Conservation (phyloP, 2,797 vertebrate genomes). For the Helostoma temminkii region DNA sequence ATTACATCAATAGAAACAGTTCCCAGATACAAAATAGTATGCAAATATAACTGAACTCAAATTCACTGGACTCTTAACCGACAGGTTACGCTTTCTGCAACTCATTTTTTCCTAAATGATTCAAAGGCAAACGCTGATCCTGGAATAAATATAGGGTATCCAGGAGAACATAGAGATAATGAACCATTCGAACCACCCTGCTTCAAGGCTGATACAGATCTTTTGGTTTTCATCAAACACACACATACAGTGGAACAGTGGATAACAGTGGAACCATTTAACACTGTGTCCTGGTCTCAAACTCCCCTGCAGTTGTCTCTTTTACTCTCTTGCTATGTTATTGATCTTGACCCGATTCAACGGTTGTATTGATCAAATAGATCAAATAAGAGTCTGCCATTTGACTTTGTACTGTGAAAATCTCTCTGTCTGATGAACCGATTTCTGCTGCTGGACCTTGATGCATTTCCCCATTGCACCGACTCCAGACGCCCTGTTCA, state of each 20-base stretch:
- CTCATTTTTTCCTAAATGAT: slow-evolving; percentile 17
- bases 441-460: slow-evolving; percentile 24
- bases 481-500: slow-evolving; percentile 49
- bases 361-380: slow-evolving; percentile 54
- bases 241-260: no score
- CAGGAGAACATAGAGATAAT: neutral
- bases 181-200: slow-evolving; percentile 1
- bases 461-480: slow-evolving; percentile 20
- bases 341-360: slow-evolving; percentile 26
- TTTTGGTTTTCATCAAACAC: slow-evolving; percentile 32
- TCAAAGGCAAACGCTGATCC: neutral
- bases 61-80: slow-evolving; percentile 21
- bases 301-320: slow-evolving; percentile 7
- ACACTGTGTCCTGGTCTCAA: slow-evolving; percentile 15
- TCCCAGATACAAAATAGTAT: slow-evolving; percentile 19
- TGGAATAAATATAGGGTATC: slow-evolving; percentile 20
- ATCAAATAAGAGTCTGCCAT: slow-evolving; percentile 37
- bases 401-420: slow-evolving; percentile 29
- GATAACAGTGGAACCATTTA: slow-evolving; percentile 9
- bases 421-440: slow-evolving; percentile 10
- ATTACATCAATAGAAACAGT: slow-evolving; percentile 26
- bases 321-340: slow-evolving; percentile 18
- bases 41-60: slow-evolving; percentile 13
- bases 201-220: slow-evolving; percentile 13
- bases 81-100: slow-evolving; percentile 1